Conservation (phyloP, 2,113 vertebrate species). For the Isichthys henryi region DNA sequence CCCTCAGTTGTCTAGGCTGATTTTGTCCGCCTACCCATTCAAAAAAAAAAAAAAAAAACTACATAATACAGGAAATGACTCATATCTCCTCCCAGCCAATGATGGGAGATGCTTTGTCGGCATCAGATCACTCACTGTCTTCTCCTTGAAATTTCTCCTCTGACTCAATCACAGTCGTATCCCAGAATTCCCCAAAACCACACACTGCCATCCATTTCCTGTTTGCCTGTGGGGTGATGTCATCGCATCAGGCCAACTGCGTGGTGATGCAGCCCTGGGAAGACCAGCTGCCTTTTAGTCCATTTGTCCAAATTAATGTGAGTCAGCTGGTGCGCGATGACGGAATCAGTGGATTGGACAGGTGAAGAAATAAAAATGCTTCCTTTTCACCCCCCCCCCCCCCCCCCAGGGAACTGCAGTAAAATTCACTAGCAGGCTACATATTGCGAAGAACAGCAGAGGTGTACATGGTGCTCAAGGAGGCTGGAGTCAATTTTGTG, state of each 20-base stretch:
- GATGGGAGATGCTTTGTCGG: slow-evolving; percentile 11
- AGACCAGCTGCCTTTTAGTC: slow-evolving; percentile 35
- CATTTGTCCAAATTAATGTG: slow-evolving; percentile 25
- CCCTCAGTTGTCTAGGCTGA: background rate
- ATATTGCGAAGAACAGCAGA: slow-evolving; percentile 29
- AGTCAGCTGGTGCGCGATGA: slow-evolving; percentile 29
- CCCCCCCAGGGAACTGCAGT: slow-evolving; percentile 44
- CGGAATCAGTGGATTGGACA: slow-evolving; percentile 47
- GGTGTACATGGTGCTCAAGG: background rate
- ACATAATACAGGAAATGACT: background rate
- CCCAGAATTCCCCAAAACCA: slow-evolving; percentile 26
- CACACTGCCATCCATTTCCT: slow-evolving; percentile 43
- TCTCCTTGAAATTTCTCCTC: slow-evolving; percentile 17
- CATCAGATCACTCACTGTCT: slow-evolving; percentile 30
- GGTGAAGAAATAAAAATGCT: slow-evolving; percentile 50
- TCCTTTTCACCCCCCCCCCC: slow-evolving; percentile 33
- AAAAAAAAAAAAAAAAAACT: background rate
- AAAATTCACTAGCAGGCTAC: slow-evolving; percentile 49
- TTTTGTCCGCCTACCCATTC: background rate
- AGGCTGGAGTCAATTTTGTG: background rate
- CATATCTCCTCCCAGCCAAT: background rate
- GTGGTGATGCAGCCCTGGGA: slow-evolving; percentile 44
- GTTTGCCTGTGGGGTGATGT: slow-evolving; percentile 37
- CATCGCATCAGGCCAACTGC: slow-evolving; percentile 40
- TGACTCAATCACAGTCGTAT: slow-evolving; percentile 26